Evolutionary conservation across 1,140 invertebrate genomes (phyloP).

Genomic region (Apis cerana): DNA sequence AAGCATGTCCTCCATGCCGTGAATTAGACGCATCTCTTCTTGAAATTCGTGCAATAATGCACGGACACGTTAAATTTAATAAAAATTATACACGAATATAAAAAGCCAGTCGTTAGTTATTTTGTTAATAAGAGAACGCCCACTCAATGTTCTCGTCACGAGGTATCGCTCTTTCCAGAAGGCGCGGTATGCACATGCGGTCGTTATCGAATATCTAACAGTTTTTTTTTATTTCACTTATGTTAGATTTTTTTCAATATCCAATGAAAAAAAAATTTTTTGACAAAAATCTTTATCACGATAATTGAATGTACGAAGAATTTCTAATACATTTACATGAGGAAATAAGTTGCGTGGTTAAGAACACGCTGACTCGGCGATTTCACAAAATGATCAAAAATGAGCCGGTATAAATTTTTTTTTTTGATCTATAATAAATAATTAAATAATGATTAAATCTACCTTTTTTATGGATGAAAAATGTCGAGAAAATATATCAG

Average conservation of each 20-base stretch:
- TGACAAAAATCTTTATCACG: not conserved
- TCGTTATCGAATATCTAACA: constrained; percentile 25
- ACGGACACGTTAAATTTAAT: constrained; percentile 32
- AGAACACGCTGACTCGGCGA: constrained; percentile 69
- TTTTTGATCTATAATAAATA: not conserved
- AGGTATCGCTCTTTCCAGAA: constrained; percentile 45
- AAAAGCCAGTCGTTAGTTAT: not conserved
- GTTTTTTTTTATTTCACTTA: not conserved
- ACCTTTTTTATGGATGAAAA: not conserved
- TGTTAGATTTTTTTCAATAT: not conserved
- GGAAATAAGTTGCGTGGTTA: constrained; percentile 41
- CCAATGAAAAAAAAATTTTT: not conserved
- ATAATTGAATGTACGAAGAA: not conserved
- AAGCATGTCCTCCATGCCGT: constrained; percentile 11
- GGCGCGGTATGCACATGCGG: constrained; percentile 49
- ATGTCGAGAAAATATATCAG: not conserved
- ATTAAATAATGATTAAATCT: constrained; percentile 18
- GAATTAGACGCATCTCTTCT: constrained; percentile 13
- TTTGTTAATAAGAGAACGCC: constrained; percentile 7
- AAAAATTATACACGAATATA: not conserved
- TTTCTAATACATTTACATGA: constrained; percentile 1
- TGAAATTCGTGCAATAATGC: constrained; percentile 1
- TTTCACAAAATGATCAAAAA: constrained; percentile 42
- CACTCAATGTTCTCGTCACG: constrained; percentile 23
- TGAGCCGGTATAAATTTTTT: constrained; percentile 9